phyloP scores from a whole-genome alignment of 2,113 vertebrate species.

The Chlamydotis undulata region DNA sequence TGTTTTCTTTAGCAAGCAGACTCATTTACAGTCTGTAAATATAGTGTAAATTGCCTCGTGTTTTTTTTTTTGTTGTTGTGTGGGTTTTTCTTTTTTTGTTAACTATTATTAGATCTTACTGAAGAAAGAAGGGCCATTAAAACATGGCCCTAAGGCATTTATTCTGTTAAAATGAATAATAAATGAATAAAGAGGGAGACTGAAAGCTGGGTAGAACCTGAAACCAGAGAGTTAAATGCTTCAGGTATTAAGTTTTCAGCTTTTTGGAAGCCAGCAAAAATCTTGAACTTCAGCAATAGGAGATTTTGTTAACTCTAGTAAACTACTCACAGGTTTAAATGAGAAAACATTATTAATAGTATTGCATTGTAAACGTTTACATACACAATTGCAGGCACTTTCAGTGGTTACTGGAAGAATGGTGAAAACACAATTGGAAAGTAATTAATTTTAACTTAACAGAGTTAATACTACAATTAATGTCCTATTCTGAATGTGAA shows the following conservation, averaged over 20 bases:
- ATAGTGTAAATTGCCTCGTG: neutral
- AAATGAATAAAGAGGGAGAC: neutral
- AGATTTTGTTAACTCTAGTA: neutral
- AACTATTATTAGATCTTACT: neutral
- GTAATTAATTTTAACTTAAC: neutral
- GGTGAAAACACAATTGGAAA: neutral
- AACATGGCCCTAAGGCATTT: neutral
- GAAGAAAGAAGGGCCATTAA: neutral
- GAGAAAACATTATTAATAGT: neutral
- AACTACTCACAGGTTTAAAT: neutral
- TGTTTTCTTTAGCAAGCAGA: neutral
- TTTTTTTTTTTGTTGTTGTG: too few species aligned
- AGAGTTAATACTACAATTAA: neutral
- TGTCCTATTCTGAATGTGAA: neutral
- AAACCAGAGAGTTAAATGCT: neutral
- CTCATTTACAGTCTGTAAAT: neutral
- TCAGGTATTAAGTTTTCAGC: neutral
- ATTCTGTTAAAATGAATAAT: neutral
- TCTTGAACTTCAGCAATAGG: neutral
- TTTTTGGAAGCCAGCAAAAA: neutral
- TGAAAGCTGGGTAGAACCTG: neutral
- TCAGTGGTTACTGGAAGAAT: neutral
- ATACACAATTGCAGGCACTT: neutral
- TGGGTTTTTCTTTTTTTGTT: neutral
- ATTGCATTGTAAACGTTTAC: neutral